phyloP scores from a whole-genome alignment of 2,797 vertebrate genomes.

The Paramormyrops hopkinsi region DNA sequence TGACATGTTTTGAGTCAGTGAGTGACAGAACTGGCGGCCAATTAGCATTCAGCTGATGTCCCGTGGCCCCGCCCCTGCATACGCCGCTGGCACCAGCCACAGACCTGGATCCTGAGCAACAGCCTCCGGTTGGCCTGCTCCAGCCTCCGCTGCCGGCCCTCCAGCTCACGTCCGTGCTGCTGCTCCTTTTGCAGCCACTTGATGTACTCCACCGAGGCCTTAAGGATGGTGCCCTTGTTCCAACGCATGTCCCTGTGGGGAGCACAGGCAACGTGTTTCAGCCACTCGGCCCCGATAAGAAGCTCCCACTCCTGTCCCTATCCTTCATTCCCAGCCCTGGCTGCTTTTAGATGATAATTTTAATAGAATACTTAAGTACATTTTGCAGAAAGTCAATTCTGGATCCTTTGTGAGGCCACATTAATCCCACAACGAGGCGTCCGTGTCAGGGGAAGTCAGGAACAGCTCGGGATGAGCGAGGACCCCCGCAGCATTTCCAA shows the following conservation, averaged over 20 bases:
- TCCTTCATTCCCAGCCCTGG: conserved; percentile 98
- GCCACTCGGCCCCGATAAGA: conserved; percentile 81
- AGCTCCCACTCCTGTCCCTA: conserved; percentile 95
- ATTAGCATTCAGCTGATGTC: neutral
- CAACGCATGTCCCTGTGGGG: conserved; percentile 95
- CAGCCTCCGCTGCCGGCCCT: conserved; percentile 92
- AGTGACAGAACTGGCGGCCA: neutral
- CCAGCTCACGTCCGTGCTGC: conserved; percentile 88
- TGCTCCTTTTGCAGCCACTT: conserved; percentile 99
- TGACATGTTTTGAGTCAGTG: neutral
- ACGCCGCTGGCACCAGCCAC: conserved; percentile 21
- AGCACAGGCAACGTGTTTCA: conserved; percentile 77
- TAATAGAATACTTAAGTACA: conserved; percentile 99
- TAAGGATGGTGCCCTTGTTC: conserved; percentile 99
- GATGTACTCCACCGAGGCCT: conserved; percentile 99
- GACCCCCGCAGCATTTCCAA: conserved; percentile 66
- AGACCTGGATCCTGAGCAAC: conserved; percentile 92
- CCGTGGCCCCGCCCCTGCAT: neutral
- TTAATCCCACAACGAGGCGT: conserved; percentile 97
- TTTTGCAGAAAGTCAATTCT: conserved; percentile 68
- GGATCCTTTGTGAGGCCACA: conserved; percentile 88
- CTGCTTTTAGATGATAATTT: conserved; percentile 95
- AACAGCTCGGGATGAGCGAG: conserved; percentile 73
- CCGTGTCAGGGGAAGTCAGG: conserved; percentile 87
- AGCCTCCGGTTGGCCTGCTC: conserved; percentile 88